Base-by-base conservation (phyloP, 2,113 vertebrate species). In the Anolis carolinensis region DNA sequence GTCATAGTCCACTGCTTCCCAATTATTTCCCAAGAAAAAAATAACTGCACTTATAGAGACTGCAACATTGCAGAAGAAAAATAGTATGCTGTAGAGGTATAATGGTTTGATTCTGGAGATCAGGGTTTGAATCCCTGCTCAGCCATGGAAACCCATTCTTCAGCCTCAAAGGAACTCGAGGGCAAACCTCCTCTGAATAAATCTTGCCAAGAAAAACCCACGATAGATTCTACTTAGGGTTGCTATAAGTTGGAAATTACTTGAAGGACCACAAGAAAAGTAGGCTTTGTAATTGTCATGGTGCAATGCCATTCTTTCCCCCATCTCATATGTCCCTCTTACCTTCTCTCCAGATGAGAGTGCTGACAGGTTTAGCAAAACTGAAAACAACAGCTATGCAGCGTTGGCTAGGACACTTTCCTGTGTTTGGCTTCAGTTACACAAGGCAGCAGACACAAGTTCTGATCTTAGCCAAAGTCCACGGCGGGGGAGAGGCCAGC, bases 401-500 rank as follows among this genome's bases (percentile, higher is more conserved):
- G 32, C 7, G 21, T 70, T 0, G 67, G 7, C 8, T 63, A n/a
- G 55, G 68, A 62, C 36, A 14, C 52, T 74, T 73, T 50, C 50
- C 39, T 44, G 32, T 79, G 65, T 67, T 79, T 59, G 50, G 48
- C 50, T 75, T 44, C 82, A 48, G 71, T 36, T 79, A 65, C 2
- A 39, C 13, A 85, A 68, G 9, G 30, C 23, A 81, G 36, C 25
- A 5, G n/a, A 30, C 14, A 75, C 65, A 25, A 67, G 71, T 75
- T 67, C 52, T 75, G 52, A 70, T 81, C 39, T 62, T 80, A 75
- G 79, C 18, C 71, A 81, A 86, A 86, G 79, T 81, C 85, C 85
- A 86, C 10, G 25, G 25, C 50, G 59, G 44, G 71, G 7, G 34
- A 74, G 25, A 81, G 9, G 72, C 82, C 79, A 39, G 70, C n/a